Evolutionary conservation across 2,888 invertebrate species (phyloP).

Genomic region (Chloroclystis v-ata): DNA sequence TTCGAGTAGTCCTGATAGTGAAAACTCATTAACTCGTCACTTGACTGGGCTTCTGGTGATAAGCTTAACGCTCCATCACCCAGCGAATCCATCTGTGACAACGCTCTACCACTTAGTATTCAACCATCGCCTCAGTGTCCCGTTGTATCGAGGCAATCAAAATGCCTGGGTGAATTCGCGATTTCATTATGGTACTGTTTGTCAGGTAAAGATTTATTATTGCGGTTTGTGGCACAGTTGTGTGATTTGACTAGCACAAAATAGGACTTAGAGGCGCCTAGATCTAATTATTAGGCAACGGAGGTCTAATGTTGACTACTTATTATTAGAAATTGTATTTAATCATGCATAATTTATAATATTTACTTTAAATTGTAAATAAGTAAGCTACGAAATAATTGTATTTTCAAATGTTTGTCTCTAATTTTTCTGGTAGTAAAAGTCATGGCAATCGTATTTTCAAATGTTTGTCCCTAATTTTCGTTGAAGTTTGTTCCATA

Average conservation of each 20-base stretch:
- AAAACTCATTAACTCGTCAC: conserved; percentile 11
- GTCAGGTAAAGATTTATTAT: conserved; percentile 30
- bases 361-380: no score
- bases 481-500: conserved; percentile 7
- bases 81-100: not conserved
- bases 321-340: no score
- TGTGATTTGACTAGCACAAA: not conserved
- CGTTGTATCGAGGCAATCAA: conserved; percentile 19
- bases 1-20: not conserved
- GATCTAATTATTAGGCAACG: not conserved
- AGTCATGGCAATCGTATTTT: no score
- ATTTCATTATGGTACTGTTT: conserved; percentile 34
- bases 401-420: no score
- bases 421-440: no score
- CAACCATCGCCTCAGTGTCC: conserved; percentile 23
- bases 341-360: no score
- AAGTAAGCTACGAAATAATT: not conserved
- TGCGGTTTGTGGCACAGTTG: not conserved
- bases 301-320: no score
- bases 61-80: conserved; percentile 28
- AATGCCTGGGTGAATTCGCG: conserved; percentile 18
- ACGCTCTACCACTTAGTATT: conserved; percentile 27
- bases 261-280: not conserved
- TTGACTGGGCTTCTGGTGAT: conserved; percentile 16
- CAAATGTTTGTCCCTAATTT: not conserved